Evolutionary conservation across 2,888 invertebrate species (phyloP), one percentile per base, ranked within the genome.

Genomic region (Phyllotreta cruciferae): DNA sequence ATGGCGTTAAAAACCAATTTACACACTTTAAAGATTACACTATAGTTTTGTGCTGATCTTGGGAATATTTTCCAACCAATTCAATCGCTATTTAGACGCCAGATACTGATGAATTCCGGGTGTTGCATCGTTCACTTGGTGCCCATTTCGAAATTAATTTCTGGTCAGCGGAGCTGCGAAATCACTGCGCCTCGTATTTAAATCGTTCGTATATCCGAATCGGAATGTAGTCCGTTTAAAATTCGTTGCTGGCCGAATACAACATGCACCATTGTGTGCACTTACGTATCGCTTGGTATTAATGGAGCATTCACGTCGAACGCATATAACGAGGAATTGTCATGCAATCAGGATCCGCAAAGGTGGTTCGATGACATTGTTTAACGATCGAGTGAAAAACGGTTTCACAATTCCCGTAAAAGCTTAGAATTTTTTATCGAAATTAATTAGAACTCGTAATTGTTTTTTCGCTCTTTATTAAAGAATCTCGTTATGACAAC

Each of bases 261-360:
- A 70, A 70, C 67, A 63, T 37, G 41, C 37, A 57, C 62, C 54
- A 72, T 70, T 72, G 70, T 72, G 70, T 66, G 57, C 38, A 64
- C 71, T 71, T 72, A 24, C 72, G 73, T 73, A 67, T 69, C 66
- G 64, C 52, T 49, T 66, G 58, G 60, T 63, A 73, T 24, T 73
- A 72, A 73, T 72, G 61, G 71, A 71, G 69, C 70, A 73, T 74
- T 74, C 72, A 73, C 66, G 60, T 67, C 60, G 52, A 37, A 42
- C 53, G 63, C 55, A 61, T 60, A 68, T 74, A 74, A 73, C 73
- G 74, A 74, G 69, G 71, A 70, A 74, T 73, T 74, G 74, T 73
- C 74, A 72, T 73, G 72, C 71, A 60, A 73, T 60, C 66, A 54
- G 56, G 62, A 57, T 41, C 60, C 65, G 13, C 52, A 52, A 38